Evolutionary conservation across 2,888 invertebrate species (phyloP).

Genomic region (Plutella xylostella): DNA sequence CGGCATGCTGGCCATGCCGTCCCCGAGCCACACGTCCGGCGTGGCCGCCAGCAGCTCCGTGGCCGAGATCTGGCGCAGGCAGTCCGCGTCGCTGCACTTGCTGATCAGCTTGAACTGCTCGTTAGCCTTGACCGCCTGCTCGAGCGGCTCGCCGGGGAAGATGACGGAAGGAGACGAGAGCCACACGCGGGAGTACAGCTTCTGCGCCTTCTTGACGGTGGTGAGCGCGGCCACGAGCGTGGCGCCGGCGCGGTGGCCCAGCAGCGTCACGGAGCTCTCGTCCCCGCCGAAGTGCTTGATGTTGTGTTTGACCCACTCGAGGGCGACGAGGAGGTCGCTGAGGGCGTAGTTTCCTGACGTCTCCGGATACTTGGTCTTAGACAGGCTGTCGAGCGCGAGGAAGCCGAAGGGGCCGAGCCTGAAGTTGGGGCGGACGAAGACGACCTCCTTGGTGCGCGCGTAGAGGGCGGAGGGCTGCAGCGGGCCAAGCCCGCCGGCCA

Average conservation of each 20-base stretch:
- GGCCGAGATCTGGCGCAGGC: slow-evolving; percentile 64
- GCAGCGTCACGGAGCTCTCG: slow-evolving; percentile 79
- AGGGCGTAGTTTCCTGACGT: slow-evolving; percentile 90
- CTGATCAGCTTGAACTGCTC: slow-evolving; percentile 69
- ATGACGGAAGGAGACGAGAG: slow-evolving; percentile 81
- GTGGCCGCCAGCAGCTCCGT: slow-evolving; percentile 75
- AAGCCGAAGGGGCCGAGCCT: slow-evolving; percentile 85
- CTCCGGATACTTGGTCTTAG: slow-evolving; percentile 76
- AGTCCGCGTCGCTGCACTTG: slow-evolving; percentile 69
- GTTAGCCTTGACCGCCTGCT: slow-evolving; percentile 72
- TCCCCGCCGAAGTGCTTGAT: slow-evolving; percentile 89
- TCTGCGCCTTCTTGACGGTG: slow-evolving; percentile 68
- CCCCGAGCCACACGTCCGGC: slow-evolving; percentile 78
- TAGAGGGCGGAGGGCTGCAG: slow-evolving; percentile 81
- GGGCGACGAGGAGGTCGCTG: slow-evolving; percentile 80
- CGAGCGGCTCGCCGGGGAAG: slow-evolving; percentile 74
- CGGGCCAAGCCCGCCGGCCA: slow-evolving; percentile 83
- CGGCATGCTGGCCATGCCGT: slow-evolving; percentile 71
- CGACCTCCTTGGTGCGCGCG: slow-evolving; percentile 81
- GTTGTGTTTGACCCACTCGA: slow-evolving; percentile 85
- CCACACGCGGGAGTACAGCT: slow-evolving; percentile 83
- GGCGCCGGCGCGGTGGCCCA: slow-evolving; percentile 89
- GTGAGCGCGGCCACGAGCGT: slow-evolving; percentile 84
- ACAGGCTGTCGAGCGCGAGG: slow-evolving; percentile 78
- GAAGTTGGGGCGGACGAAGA: slow-evolving; percentile 90